Percentiles rank a stretch among this genome's conserved stretches.
Conservation (phyloP, 2,888 invertebrate genomes). For the Machimus rusticus region DNA sequence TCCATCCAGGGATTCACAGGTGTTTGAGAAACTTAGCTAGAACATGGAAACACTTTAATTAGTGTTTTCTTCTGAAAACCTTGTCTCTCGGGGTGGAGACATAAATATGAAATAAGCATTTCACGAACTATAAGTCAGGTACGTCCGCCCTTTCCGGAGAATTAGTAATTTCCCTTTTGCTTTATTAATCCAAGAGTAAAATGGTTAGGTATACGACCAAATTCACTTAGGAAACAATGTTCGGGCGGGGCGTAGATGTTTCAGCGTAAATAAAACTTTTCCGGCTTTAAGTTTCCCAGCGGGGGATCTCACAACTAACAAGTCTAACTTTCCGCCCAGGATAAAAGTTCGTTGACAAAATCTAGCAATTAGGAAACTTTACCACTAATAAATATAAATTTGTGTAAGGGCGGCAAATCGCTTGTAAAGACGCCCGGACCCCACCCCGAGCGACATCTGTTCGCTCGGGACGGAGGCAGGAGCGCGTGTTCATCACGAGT, state of each 20-base stretch:
- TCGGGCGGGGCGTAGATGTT: neutral
- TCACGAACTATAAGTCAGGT: neutral
- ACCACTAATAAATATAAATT: conserved; percentile 47
- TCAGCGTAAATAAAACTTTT: conserved; percentile 22
- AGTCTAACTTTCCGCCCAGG: conserved; percentile 26
- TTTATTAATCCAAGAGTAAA: neutral
- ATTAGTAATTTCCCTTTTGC: neutral
- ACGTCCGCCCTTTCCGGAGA: neutral
- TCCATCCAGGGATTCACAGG: neutral
- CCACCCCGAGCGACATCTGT: conserved; percentile 4
- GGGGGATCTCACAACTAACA: neutral
- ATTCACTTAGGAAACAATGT: conserved; percentile 6
- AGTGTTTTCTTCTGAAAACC: neutral
- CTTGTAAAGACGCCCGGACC: neutral
- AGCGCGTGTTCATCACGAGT: conserved; percentile 1
- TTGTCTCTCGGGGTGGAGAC: neutral
- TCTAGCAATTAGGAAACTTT: conserved; percentile 46
- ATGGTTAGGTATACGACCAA: neutral
- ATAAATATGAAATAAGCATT: neutral
- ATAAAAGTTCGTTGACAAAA: conserved; percentile 47
- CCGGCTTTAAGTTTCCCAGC: conserved; percentile 20
- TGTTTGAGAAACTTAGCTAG: neutral
- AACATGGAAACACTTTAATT: neutral
- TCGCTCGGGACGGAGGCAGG: neutral
- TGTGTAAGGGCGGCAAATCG: conserved; percentile 33